phyloP scores from a whole-genome alignment of 2,888 invertebrate genomes.

The Drosophila neoperkinsi region DNA sequence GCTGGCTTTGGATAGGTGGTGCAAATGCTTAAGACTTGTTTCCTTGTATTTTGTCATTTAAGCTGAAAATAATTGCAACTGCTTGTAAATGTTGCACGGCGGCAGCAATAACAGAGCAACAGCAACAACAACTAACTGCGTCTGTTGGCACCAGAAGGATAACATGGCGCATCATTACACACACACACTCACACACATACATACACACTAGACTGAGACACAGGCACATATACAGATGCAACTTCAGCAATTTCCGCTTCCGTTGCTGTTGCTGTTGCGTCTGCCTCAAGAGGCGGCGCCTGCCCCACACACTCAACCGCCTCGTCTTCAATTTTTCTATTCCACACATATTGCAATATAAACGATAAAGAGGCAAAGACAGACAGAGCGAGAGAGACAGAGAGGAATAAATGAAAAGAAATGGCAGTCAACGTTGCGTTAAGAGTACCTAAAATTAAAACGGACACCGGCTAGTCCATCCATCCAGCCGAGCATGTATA shows the following conservation, averaged over 20 bases:
- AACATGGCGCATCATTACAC: conserved; percentile 73
- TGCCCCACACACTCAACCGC: conserved; percentile 23
- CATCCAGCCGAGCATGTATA: conserved; percentile 25
- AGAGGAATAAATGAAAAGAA: conserved; percentile 60
- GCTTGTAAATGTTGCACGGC: conserved; percentile 76
- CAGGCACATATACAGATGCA: conserved; percentile 42
- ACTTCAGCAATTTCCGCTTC: conserved; percentile 81
- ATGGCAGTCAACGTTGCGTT: conserved; percentile 68
- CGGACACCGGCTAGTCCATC: conserved; percentile 58
- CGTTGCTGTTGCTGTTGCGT: conserved; percentile 65
- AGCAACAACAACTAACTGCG: conserved; percentile 42
- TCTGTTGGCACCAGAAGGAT: conserved; percentile 64
- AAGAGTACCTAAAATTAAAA: conserved; percentile 71
- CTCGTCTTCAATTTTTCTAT: conserved; percentile 40
- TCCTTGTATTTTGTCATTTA: conserved; percentile 84
- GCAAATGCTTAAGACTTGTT: conserved; percentile 81
- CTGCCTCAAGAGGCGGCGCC: conserved; percentile 63
- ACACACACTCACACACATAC: conserved; percentile 32
- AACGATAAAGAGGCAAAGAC: not conserved
- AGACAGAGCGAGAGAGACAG: not conserved
- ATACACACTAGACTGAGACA: conserved; percentile 2
- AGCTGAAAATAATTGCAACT: conserved; percentile 84
- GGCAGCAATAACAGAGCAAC: conserved; percentile 48
- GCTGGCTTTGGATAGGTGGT: conserved; percentile 36
- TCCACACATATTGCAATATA: conserved; percentile 36